Evolutionary conservation across 2,113 vertebrate genomes (phyloP).

Genomic region (Ailurus styani): DNA sequence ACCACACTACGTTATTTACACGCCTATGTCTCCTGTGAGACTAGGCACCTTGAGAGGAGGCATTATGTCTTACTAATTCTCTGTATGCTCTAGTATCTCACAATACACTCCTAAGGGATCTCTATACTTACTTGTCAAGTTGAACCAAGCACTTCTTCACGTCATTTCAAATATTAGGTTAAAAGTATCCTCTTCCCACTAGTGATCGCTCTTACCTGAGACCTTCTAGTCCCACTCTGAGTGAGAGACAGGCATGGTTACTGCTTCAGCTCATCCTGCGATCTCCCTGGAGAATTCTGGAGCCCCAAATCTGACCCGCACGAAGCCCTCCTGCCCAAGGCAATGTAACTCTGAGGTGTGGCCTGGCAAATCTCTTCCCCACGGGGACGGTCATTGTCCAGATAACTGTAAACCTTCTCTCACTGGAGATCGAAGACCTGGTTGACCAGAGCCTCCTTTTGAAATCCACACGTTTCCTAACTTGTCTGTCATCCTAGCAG

Average conservation of each 20-base stretch:
- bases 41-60: neutral
- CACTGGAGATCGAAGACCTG: neutral
- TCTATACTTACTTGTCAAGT: neutral
- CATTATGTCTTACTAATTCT: neutral
- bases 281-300: neutral
- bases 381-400: neutral
- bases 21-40: neutral
- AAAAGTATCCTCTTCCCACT: neutral
- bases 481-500: neutral
- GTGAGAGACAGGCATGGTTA: neutral
- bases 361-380: neutral
- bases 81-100: neutral
- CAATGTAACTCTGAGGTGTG: neutral
- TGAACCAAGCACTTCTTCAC: neutral
- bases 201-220: neutral
- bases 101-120: neutral
- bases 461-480: neutral
- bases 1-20: neutral
- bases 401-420: neutral
- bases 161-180: conserved; percentile 16
- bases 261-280: neutral
- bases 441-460: neutral
- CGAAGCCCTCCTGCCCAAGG: neutral
- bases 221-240: neutral
- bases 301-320: neutral